Conservation (phyloP, 2,888 invertebrate species). For the Megalurothrips usitatus region DNA sequence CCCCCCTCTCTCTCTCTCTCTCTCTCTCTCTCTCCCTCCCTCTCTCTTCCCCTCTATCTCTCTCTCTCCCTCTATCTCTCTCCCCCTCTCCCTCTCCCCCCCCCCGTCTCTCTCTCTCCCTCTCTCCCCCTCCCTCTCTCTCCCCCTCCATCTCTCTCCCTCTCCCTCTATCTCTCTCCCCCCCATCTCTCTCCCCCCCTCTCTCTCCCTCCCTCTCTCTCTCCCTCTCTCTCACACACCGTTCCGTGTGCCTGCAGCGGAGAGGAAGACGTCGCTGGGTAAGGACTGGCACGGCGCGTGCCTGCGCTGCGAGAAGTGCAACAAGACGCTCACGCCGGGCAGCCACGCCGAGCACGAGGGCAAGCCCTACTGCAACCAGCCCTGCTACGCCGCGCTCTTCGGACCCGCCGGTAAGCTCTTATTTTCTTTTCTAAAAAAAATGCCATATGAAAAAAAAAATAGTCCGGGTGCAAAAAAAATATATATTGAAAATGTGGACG, state of each 20-base stretch:
- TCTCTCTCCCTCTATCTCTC: slow-evolving; percentile 25
- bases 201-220: slow-evolving; percentile 1
- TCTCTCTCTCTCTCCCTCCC: neutral
- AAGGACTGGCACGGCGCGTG: slow-evolving; percentile 68
- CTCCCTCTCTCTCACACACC: slow-evolving; percentile 36
- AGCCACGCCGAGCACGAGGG: slow-evolving; percentile 69
- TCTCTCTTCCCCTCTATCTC: slow-evolving; percentile 29
- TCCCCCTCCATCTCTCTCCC: neutral
- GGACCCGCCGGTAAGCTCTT: slow-evolving; percentile 48
- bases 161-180: too few relatives aligned
- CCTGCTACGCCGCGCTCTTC: slow-evolving; percentile 76
- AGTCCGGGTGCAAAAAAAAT: too few relatives aligned
- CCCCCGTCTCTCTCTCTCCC: slow-evolving; percentile 15
- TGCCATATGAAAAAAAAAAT: too few relatives aligned
- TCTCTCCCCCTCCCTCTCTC: slow-evolving; percentile 14
- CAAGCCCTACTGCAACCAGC: slow-evolving; percentile 78
- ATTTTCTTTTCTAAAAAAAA: too few relatives aligned
- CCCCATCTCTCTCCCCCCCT: too few relatives aligned
- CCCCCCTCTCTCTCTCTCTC: neutral
- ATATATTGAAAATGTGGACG: too few relatives aligned
- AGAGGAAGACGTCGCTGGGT: slow-evolving; percentile 64
- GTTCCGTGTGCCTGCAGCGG: slow-evolving; percentile 60
- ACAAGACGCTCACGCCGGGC: slow-evolving; percentile 64
- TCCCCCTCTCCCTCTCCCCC: slow-evolving; percentile 15
- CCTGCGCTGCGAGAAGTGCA: slow-evolving; percentile 64